Evolutionary conservation across 2,888 invertebrate species (phyloP).

Genomic region (Dynastes hyllus): DNA sequence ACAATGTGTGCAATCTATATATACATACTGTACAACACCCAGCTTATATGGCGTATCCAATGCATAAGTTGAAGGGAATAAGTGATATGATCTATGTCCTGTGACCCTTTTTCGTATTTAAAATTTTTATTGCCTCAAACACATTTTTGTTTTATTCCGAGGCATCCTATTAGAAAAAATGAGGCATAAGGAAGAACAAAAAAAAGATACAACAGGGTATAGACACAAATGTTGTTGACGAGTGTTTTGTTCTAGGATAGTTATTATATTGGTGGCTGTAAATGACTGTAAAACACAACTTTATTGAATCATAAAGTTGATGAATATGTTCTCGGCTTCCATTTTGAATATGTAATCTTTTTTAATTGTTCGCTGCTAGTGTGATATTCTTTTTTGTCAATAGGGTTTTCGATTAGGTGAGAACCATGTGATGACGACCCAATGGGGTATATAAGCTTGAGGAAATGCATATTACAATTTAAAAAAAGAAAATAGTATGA

Average conservation of each 20-base stretch:
- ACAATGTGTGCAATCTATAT: background rate
- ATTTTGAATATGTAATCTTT: background rate
- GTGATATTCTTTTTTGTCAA: too few species aligned
- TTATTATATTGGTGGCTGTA: constrained; percentile 14
- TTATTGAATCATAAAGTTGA: background rate
- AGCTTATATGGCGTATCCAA: too few species aligned
- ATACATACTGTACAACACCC: background rate
- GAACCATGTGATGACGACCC: too few species aligned
- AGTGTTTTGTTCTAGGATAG: constrained; percentile 5
- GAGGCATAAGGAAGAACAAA: background rate
- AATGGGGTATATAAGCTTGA: too few species aligned
- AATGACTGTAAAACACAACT: background rate
- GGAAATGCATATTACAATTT: too few species aligned
- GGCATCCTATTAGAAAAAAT: background rate
- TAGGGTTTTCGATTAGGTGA: too few species aligned
- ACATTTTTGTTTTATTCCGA: constrained; percentile 10
- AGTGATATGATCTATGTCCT: background rate
- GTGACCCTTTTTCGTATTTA: constrained; percentile 30
- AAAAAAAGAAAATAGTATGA: too few species aligned
- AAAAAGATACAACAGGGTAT: background rate
- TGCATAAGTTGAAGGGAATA: background rate
- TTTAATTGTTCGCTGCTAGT: background rate
- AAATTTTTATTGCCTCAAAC: constrained; percentile 25
- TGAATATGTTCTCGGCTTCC: background rate
- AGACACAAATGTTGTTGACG: background rate